Conservation (phyloP, 2,113 vertebrate species). For the Lepus americanus region DNA sequence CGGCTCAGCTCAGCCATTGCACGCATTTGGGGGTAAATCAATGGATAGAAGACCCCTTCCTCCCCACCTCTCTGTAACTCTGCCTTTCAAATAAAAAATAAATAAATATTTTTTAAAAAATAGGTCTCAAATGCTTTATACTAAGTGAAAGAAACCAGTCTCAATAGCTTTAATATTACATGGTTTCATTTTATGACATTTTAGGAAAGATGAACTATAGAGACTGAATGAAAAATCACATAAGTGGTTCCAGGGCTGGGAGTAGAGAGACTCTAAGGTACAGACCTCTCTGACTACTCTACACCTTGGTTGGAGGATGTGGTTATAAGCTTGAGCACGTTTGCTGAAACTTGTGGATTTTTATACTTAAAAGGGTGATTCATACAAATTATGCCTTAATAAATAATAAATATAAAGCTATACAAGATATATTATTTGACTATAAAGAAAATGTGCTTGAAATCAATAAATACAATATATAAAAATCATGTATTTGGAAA, state of each 20-base stretch:
- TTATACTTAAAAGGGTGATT: neutral
- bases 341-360: neutral
- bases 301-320: neutral
- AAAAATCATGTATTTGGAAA: neutral
- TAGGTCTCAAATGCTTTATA: neutral
- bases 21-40: no score
- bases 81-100: no score
- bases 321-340: neutral
- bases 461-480: no score
- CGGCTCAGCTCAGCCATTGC: no score
- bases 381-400: neutral
- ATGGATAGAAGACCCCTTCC: no score
- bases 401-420: neutral
- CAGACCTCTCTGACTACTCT: neutral
- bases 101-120: no score
- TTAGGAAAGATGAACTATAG: neutral
- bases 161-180: neutral
- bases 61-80: no score
- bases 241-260: neutral
- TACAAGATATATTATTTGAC: neutral
- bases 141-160: neutral
- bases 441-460: neutral
- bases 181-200: neutral
- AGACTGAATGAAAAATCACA: neutral
- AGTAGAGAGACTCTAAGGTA: neutral